These are phyloP conservation scores for Pollenia labialis DNA, from an alignment of 2,888 invertebrate species.

Conservation along the genomic window DNA sequence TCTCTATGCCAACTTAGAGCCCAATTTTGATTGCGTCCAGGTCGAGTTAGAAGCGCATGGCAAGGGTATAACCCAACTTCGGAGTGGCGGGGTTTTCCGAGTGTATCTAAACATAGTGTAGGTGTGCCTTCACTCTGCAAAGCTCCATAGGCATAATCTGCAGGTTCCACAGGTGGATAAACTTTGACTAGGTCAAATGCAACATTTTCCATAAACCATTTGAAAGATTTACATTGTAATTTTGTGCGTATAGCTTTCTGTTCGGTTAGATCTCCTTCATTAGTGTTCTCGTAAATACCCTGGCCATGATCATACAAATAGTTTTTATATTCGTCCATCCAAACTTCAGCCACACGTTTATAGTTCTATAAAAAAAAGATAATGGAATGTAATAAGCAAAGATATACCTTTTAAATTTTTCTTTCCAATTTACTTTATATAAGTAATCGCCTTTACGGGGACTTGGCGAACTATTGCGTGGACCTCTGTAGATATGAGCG, in stretches of 20 bases:
- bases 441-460: constrained; percentile 96
- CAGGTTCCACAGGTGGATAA: constrained; percentile 95
- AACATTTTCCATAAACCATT: constrained; percentile 97
- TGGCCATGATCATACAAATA: constrained; percentile 93
- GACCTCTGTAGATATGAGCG: constrained; percentile 94
- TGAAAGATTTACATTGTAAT: constrained; percentile 95
- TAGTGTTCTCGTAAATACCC: constrained; percentile 88
- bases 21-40: constrained; percentile 82
- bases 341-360: constrained; percentile 96
- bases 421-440: constrained; percentile 76
- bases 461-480: constrained; percentile 92
- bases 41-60: constrained; percentile 78
- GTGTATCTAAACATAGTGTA: constrained; percentile 90
- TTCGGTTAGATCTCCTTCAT: constrained; percentile 92
- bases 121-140: constrained; percentile 87
- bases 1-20: constrained; percentile 83
- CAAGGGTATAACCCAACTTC: constrained; percentile 82
- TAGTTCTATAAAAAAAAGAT: constrained; percentile 88
- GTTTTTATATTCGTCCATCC: constrained; percentile 99
- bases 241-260: constrained; percentile 90
- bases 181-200: constrained; percentile 95
- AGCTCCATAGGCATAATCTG: constrained; percentile 92
- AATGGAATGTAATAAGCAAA: neutral
- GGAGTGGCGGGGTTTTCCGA: constrained; percentile 84
- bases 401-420: neutral